A percentile compares a stretch with the other conserved stretches of the same genome.
These are phyloP conservation scores for Stomatorhinus walkeri DNA, from an alignment of 2,797 vertebrate species.

Conservation along the genomic window DNA sequence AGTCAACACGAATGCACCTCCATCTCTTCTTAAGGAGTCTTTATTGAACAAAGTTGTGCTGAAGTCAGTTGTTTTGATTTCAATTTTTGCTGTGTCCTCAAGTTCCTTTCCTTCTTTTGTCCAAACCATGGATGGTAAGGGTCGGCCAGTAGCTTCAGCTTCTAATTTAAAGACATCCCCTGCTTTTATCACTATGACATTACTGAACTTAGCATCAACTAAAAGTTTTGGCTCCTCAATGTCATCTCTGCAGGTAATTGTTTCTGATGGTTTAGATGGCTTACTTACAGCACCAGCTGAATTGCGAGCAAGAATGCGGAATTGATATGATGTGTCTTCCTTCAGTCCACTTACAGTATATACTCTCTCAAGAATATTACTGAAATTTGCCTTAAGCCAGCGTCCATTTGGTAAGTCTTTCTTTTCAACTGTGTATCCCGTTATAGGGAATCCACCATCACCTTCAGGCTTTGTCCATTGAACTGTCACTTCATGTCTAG, in stretches of 20 bases:
- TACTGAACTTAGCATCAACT: slow-evolving; percentile 83
- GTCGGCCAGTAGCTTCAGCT: slow-evolving; percentile 81
- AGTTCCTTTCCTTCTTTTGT: slow-evolving; percentile 94
- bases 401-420: slow-evolving; percentile 88
- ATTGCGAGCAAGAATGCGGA: slow-evolving; percentile 91
- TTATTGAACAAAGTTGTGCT: slow-evolving; percentile 80
- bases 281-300: slow-evolving; percentile 87
- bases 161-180: slow-evolving; percentile 91
- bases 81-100: slow-evolving; percentile 80
- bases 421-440: slow-evolving; percentile 91
- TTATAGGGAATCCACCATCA: slow-evolving; percentile 95
- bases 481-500: slow-evolving; percentile 87
- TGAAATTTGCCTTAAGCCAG: slow-evolving; percentile 97
- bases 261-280: slow-evolving; percentile 84
- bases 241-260: slow-evolving; percentile 89
- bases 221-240: slow-evolving; percentile 88
- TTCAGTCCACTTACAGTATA: slow-evolving; percentile 92
- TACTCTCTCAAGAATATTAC: slow-evolving; percentile 87
- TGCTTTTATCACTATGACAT: slow-evolving; percentile 80
- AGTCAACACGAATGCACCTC: slow-evolving; percentile 80
- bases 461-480: slow-evolving; percentile 93
- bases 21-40: slow-evolving; percentile 83
- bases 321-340: slow-evolving; percentile 92
- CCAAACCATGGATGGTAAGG: slow-evolving; percentile 86
- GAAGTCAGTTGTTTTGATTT: slow-evolving; percentile 89